These are phyloP conservation scores for Cyprinus carpio DNA, from an alignment of 2,113 vertebrate species.

Conservation along the genomic window DNA sequence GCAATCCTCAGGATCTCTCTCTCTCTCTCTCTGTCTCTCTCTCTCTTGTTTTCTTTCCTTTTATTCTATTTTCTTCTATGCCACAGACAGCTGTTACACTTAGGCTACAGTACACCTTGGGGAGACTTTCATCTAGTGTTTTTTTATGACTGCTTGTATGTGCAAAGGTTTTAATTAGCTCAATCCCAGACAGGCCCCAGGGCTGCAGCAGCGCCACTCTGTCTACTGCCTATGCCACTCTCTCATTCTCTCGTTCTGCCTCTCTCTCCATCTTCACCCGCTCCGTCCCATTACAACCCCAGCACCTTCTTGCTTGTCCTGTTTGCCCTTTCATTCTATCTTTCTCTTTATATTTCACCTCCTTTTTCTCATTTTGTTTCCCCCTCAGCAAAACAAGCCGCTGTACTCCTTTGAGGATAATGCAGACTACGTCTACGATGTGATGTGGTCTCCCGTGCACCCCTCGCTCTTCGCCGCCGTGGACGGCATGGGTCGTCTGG, in stretches of 20 bases:
- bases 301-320: constrained; percentile 43
- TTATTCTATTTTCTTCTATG: constrained; percentile 59
- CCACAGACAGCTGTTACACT: constrained; percentile 84
- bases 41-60: constrained; percentile 26
- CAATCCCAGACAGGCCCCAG: constrained; percentile 91
- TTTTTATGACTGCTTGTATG: constrained; percentile 90
- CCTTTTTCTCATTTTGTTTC: constrained; percentile 62
- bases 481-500: constrained; percentile 95
- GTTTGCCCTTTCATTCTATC: constrained; percentile 5
- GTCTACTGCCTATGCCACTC: constrained; percentile 80
- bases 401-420: constrained; percentile 99
- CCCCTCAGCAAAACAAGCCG: constrained; percentile 92
- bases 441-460: constrained; percentile 96
- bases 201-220: constrained; percentile 94
- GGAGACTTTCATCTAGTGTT: constrained; percentile 90
- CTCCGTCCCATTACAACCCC: constrained; percentile 34
- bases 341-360: not conserved
- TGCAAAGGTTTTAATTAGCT: constrained; percentile 98
- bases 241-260: constrained; percentile 33
- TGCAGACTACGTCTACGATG: constrained; percentile 96
- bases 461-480: constrained; percentile 93
- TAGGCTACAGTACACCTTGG: constrained; percentile 84
- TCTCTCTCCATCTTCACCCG: constrained; percentile 48
- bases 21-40: constrained; percentile 35
- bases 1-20: constrained; percentile 46